These are phyloP conservation scores for Margaritifera margaritifera DNA, from an alignment of 2,888 invertebrate genomes.

Conservation along the genomic window DNA sequence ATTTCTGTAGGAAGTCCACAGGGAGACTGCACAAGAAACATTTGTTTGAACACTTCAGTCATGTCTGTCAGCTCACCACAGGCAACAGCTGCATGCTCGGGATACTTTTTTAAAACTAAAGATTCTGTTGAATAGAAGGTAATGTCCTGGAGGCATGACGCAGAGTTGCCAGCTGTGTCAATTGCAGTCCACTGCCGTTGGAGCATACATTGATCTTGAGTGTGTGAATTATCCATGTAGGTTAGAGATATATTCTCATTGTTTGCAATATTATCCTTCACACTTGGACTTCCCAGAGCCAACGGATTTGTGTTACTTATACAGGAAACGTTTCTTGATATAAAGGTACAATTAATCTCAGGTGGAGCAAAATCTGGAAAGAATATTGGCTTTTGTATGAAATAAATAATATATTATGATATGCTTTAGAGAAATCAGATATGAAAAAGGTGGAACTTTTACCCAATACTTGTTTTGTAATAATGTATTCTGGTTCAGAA, in stretches of 20 bases:
- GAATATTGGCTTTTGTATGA: no score
- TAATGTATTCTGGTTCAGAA: no score
- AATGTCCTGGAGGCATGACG: conserved; percentile 3
- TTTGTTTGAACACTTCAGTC: conserved; percentile 7
- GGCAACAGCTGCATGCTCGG: conserved; percentile 4
- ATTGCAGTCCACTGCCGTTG: conserved; percentile 13
- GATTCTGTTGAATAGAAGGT: background rate
- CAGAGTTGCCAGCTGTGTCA: conserved; percentile 15
- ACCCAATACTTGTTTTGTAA: no score
- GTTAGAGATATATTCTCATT: conserved; percentile 8
- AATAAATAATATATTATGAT: no score
- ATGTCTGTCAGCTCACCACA: conserved; percentile 16
- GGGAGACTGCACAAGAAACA: conserved; percentile 12
- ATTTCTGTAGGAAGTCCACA: conserved; percentile 9
- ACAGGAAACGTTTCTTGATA: no score
- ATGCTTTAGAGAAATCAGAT: no score
- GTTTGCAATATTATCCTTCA: conserved; percentile 12
- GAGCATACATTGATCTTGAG: conserved; percentile 5
- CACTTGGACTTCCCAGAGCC: background rate
- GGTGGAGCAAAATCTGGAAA: no score
- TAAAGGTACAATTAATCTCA: no score
- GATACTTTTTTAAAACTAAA: conserved; percentile 3
- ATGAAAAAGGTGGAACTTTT: no score
- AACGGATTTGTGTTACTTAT: no score
- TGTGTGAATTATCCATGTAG: conserved; percentile 2